Base-by-base conservation (phyloP, 2,888 invertebrate species). In the Drosophila koepferae region DNA sequence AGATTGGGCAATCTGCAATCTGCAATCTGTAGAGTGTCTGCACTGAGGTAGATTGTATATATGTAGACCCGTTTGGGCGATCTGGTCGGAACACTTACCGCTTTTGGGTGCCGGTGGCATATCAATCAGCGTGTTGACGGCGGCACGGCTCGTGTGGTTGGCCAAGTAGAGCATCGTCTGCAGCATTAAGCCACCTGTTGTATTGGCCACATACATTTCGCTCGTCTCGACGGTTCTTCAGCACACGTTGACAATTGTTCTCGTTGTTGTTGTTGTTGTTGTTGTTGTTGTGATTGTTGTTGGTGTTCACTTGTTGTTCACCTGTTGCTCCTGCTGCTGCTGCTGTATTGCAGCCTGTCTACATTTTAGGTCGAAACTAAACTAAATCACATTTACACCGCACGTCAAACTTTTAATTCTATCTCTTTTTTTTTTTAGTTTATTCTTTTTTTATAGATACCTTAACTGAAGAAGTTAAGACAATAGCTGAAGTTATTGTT, bases 91-190 rank as follows among this genome's bases (percentile, higher is more conserved):
- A n/a, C 51, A 91, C 92, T 92, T 91, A 92, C 92, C 92, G 77
- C 91, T 91, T 80, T 91, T 92, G 67, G 88, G 81, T 7, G 93
- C 87, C 58, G 92, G 91, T 63, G 93, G 92, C 72, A 92, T 77
- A 80, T 92, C 91, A 63, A 92, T 90, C 62, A 92, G 71, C 16
- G 92, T 90, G 69, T 92, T 92, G 59, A 91, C 88, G 23, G 92
- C 90, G 8, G 91, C 91, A 46, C 92, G 81, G 77, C 91, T 92
- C 28, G 93, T 92, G 64, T 93, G 92, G 83, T 93, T 92, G 18
- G 93, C 92, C 84, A 93, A 85, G 78, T 92, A 93, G 62, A 93
- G 82, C 92, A 93, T 93, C 41, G 93, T 93, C 81, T 93, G 93
- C 73, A 93, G 88, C 91, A 93, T 91, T 60, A 93, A 82, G 81